Conservation (phyloP, 2,113 vertebrate genomes). For the Brienomyrus brachyistius region DNA sequence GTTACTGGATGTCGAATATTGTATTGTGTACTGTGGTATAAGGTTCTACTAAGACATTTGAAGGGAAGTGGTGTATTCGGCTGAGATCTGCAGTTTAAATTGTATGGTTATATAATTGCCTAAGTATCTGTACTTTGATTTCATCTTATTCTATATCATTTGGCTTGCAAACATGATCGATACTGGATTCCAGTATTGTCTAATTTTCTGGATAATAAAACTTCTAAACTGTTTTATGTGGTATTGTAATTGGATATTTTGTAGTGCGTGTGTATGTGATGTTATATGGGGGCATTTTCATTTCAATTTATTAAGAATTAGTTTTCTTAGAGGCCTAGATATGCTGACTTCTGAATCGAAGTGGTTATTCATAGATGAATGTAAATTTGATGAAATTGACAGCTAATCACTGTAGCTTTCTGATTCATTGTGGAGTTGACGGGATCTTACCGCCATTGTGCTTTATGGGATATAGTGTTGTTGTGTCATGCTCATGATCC, state of each 20-base stretch:
- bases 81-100: neutral
- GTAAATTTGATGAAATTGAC: neutral
- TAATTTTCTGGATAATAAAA: too few relatives aligned
- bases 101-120: neutral
- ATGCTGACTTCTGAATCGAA: neutral
- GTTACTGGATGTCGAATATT: neutral
- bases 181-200: neutral
- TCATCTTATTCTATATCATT: neutral
- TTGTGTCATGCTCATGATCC: too few relatives aligned
- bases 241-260: neutral
- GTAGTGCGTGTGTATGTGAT: neutral
- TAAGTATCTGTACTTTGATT: neutral
- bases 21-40: neutral
- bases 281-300: neutral
- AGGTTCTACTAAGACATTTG: neutral
- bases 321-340: neutral
- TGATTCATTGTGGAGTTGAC: neutral
- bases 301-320: neutral
- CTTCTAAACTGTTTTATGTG: neutral
- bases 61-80: neutral
- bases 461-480: neutral
- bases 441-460: neutral
- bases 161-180: neutral
- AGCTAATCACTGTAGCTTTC: neutral
- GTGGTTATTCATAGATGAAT: neutral